Evolutionary conservation across 2,113 vertebrate genomes (phyloP), one percentile per base, ranked within the genome.

Genomic region (Mugil cephalus): DNA sequence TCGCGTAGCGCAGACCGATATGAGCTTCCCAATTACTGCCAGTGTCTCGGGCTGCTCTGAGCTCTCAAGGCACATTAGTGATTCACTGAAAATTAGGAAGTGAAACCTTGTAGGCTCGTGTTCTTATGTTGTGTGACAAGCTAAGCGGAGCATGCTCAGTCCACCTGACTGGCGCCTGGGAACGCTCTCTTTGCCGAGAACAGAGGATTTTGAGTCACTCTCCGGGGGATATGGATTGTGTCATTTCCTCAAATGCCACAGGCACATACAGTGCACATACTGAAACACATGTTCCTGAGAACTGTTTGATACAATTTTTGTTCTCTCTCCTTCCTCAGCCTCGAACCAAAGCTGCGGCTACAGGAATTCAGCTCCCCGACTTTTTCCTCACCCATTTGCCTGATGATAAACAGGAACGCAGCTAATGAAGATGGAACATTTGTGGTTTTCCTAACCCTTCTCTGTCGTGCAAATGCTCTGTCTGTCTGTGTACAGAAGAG

Each of bases 51-150:
- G 62, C 45, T 54, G 10, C 74, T 61, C 36, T 35, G 56, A 50
- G 69, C 47, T 74, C 85, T 84, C 67, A 85, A 55, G 66, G 69
- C 72, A 79, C 40, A 73, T 79, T 50, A 79, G 72, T 58, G 38
- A 67, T 38, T 88, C 58, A 56, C 53, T 30, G 52, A 65, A 85
- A 79, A 81, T 68, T 42, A 82, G 88, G 88, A 91, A 89, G 83
- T 75, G 82, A 89, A 84, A 88, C 65, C 58, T 63, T 52, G 17
- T 48, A 50, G 56, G 46, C 79, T 52, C 14, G 19, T 76, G 85
- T 86, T 80, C 39, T 51, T 56, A 9, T 65, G 39, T 66, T 81
- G 69, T 88, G 74, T 77, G 74, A 84, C 71, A 55, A 76, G 74
- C 71, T 39, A 36, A 53, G 50, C 48, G 12, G 52, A 6, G 62